Conservation (phyloP, 1,140 invertebrate species). For the Dreissena rostriformis region DNA sequence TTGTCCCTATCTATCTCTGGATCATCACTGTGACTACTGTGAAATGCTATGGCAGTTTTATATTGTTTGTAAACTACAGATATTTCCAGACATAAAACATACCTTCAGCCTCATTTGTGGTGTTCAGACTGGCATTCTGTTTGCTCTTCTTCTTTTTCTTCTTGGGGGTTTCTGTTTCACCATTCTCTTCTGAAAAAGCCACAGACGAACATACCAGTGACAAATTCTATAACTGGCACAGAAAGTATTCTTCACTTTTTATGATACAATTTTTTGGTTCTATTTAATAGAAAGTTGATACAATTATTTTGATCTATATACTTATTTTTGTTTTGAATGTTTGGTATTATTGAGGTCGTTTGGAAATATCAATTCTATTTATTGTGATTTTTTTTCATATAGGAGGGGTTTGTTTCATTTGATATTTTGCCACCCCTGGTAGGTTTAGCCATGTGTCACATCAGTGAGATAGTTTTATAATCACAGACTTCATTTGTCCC, state of each 20-base stretch:
- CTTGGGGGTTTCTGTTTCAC: slow-evolving; percentile 41
- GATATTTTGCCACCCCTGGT: no score
- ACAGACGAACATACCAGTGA: not conserved
- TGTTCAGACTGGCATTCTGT: slow-evolving; percentile 38
- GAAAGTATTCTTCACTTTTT: no score
- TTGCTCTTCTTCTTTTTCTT: slow-evolving; percentile 57
- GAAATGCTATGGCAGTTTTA: not conserved
- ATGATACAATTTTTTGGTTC: no score
- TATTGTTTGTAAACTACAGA: no score
- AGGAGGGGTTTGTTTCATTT: no score
- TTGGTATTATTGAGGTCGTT: no score
- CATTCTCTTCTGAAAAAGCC: slow-evolving; percentile 12
- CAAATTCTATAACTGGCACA: slow-evolving; percentile 16
- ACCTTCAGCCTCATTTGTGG: slow-evolving; percentile 47
- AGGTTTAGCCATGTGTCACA: no score
- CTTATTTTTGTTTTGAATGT: no score
- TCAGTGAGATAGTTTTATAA: slow-evolving; percentile 7
- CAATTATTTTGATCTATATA: no score
- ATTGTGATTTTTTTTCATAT: no score
- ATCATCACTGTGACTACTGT: slow-evolving; percentile 9
- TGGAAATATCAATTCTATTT: no score
- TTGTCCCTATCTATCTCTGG: slow-evolving; percentile 41
- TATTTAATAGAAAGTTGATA: no score
- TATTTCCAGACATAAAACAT: not conserved
- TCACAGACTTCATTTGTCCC: slow-evolving; percentile 46